phyloP scores from a whole-genome alignment of 2,113 vertebrate species.

The Myrmecobius fasciatus region DNA sequence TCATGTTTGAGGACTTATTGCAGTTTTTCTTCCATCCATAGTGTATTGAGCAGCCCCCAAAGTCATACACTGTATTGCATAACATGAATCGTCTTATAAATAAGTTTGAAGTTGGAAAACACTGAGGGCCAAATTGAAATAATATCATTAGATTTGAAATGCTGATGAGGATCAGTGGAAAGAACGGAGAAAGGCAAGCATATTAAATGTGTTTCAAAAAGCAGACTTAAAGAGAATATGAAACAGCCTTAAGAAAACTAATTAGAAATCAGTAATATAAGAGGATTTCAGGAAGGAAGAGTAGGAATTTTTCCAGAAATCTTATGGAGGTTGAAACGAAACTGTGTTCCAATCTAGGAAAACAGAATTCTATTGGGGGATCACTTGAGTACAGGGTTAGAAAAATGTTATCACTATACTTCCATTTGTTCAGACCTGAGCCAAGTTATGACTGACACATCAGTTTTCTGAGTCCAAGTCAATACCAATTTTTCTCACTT shows the following conservation, averaged over 20 bases:
- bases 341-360: constrained; percentile 4
- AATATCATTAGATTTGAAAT: constrained; percentile 71
- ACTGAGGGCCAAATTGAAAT: constrained; percentile 32
- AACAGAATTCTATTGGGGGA: constrained; percentile 15
- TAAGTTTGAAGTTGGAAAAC: constrained; percentile 68
- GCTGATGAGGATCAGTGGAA: constrained; percentile 58
- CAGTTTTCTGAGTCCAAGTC: constrained; percentile 17
- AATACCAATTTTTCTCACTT: constrained; percentile 21
- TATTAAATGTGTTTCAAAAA: constrained; percentile 66
- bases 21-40: constrained; percentile 40
- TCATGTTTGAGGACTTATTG: background rate
- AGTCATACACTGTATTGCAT: constrained; percentile 50
- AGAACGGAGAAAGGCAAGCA: constrained; percentile 65
- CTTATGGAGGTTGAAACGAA: constrained; percentile 6
- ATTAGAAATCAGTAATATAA: constrained; percentile 72
- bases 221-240: constrained; percentile 17
- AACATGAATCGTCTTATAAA: constrained; percentile 58
- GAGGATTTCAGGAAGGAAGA: constrained; percentile 64
- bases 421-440: constrained; percentile 38
- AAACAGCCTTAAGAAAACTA: constrained; percentile 69
- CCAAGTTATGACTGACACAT: background rate
- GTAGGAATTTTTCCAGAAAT: constrained; percentile 54
- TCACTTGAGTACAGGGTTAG: background rate
- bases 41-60: constrained; percentile 56
- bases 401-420: background rate